Base-by-base conservation (phyloP, 2,888 invertebrate species). In the Oligia strigilis region DNA sequence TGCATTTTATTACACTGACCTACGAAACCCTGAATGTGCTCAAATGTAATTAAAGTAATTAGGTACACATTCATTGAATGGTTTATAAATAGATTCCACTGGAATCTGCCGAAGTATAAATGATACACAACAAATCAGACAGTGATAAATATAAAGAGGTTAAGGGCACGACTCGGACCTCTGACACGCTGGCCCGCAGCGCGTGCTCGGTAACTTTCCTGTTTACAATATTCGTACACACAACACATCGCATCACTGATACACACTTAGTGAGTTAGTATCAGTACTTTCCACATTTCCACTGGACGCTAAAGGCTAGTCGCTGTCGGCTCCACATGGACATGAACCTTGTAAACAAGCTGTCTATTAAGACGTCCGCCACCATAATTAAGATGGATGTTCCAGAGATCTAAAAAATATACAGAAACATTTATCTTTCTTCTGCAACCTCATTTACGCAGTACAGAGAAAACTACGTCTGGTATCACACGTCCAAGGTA, bases 191-290 rank as follows among this genome's bases (percentile, higher is more conserved):
- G 72, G 73, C 64, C 85, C 88, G 88, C 81, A 81, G 87, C 92
- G 92, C 95, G 94, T 94, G 94, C 93, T 90, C 91, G 86, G 95
- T 94, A 96, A 95, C 95, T 95, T 96, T 96, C 96, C 96, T 95
- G 94, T 95, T 94, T 94, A 94, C 93, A 86, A 79, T 85, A 78
- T 82, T 86, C 81, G 78, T 82, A 84, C 81, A 84, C 81, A 83
- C 74, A 86, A 84, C 81, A 83, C 74, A 85, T 72, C 65, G 89
- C 69, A 72, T 78, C 79, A 79, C 72, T 66, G 71, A 77, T 80
- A 79, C 58, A 72, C 49, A 76, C 75, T 49, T 58, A 43, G 19
- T 60, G 4, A 52, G 6, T 46, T 66, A 65, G 60, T 69, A 69
- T 46, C 64, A 66, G 13, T 74, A 81, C 82, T 81, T 82, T 82